Evolutionary conservation across 1,140 invertebrate species (phyloP).

Genomic region (Physella acuta): DNA sequence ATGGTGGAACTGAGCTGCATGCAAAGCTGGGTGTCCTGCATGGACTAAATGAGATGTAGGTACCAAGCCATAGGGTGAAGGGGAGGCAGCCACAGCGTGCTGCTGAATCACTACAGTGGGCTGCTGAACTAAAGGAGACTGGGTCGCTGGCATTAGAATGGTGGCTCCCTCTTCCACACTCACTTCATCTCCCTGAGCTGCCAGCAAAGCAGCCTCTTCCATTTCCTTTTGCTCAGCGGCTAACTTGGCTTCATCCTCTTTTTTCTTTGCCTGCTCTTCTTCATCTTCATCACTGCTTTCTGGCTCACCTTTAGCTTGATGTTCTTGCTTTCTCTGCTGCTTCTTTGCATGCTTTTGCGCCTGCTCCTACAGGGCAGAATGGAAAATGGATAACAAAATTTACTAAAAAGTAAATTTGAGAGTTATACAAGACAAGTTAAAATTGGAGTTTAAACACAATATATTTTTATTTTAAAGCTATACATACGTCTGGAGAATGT

Average conservation of each 20-base stretch:
- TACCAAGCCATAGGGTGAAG: constrained; percentile 20
- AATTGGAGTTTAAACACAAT: too few relatives aligned
- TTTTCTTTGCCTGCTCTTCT: constrained; percentile 24
- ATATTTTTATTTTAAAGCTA: too few relatives aligned
- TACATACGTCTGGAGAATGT: too few relatives aligned
- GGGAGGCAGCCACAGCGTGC: constrained; percentile 17
- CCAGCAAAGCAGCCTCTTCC: constrained; percentile 30
- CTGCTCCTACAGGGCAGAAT: constrained; percentile 28
- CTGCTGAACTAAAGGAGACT: constrained; percentile 33
- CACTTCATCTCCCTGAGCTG: constrained; percentile 28
- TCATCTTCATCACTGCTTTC: constrained; percentile 34
- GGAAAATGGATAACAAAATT: neutral
- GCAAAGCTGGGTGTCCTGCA: constrained; percentile 16
- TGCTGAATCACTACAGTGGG: constrained; percentile 32
- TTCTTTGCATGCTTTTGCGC: constrained; percentile 41
- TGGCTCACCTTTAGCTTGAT: constrained; percentile 34
- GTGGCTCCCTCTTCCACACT: constrained; percentile 22
- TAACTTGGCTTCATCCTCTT: constrained; percentile 26
- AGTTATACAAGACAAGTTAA: too few relatives aligned
- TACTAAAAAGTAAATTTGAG: too few relatives aligned
- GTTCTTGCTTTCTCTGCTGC: constrained; percentile 33
- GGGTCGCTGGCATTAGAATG: constrained; percentile 30
- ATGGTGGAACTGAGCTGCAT: constrained; percentile 21
- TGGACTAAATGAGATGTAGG: constrained; percentile 25
- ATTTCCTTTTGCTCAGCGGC: constrained; percentile 31